Evolutionary conservation across 92 coral and sea anemone genomes (phyloP), one percentile per base, ranked within the genome.

Genomic region (Palythoa grandiflora): DNA sequence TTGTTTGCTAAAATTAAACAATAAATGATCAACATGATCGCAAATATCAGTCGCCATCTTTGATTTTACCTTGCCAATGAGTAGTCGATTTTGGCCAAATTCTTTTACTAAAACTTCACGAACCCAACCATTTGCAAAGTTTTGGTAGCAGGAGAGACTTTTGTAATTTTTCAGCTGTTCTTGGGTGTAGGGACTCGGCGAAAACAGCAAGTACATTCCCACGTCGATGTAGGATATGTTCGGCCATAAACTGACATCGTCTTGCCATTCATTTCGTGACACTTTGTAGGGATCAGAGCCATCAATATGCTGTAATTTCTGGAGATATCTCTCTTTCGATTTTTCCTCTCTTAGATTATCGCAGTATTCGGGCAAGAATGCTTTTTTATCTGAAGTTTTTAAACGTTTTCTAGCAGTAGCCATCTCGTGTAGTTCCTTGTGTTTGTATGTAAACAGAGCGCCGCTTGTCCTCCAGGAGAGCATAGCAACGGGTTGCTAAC

Each of bases 191-290:
- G 60, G 60, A 54, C 60, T 54, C 10, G 60, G 60, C 9, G 60
- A 54, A 54, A 54, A 54, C 60, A 54, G 60, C 60, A 54, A 54
- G 60, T 54, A 54, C 60, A 54, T 89, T 60, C 94, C 94, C 3
- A 91, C 83, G 77, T 91, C 40, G 17, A 91, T 84, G 89, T 89
- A 89, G 55, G 92, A 35, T 38, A 85, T 77, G 52, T 52, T 20
- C 72, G 89, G 92, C 92, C 85, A 89, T 36, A 76, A 44, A 48
- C 84, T 84, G 47, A 89, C 71, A 44, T 89, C 89, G 80, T 85
- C 92, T 12, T 38, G 59, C 92, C 89, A 84, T 40, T 73, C 71
- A 38, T 74, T 65, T 44, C 75, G 61, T 47, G 92, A 89, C 39
- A 89, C 75, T 84, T 89, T 74, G 60, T 89, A 89, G 78, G 89